phyloP scores from a whole-genome alignment of 2,113 vertebrate genomes.

The Sphyrna mokarran region DNA sequence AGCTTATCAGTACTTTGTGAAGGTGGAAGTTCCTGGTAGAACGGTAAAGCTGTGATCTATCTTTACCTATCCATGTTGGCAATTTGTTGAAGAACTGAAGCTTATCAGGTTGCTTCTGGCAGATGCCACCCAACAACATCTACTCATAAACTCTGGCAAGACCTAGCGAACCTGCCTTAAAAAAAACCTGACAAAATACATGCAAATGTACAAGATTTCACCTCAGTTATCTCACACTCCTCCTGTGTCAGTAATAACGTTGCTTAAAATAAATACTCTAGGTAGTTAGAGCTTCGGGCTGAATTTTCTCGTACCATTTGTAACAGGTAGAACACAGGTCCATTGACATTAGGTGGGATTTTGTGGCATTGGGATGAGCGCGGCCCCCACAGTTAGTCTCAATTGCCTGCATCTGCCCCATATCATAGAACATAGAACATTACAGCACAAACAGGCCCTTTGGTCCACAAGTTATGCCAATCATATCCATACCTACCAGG shows the following conservation, averaged over 20 bases:
- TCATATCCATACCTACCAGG: too few relatives aligned
- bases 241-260: background rate
- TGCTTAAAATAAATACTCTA: background rate
- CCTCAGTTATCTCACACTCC: background rate
- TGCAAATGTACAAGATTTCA: background rate
- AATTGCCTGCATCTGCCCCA: too few relatives aligned
- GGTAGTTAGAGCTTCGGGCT: background rate
- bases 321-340: too few relatives aligned
- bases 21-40: background rate
- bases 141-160: background rate
- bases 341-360: too few relatives aligned
- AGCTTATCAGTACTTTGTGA: background rate
- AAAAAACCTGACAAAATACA: background rate
- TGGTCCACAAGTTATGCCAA: too few relatives aligned
- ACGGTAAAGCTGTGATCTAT: background rate
- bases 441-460: too few relatives aligned
- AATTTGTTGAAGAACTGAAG: background rate
- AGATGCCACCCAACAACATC: background rate
- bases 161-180: background rate
- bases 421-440: too few relatives aligned
- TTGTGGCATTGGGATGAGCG: too few relatives aligned
- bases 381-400: too few relatives aligned
- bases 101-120: background rate
- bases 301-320: too few relatives aligned
- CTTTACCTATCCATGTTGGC: background rate